Conservation (phyloP, 1,140 invertebrate genomes). For the Cardiocondyla obscurior region DNA sequence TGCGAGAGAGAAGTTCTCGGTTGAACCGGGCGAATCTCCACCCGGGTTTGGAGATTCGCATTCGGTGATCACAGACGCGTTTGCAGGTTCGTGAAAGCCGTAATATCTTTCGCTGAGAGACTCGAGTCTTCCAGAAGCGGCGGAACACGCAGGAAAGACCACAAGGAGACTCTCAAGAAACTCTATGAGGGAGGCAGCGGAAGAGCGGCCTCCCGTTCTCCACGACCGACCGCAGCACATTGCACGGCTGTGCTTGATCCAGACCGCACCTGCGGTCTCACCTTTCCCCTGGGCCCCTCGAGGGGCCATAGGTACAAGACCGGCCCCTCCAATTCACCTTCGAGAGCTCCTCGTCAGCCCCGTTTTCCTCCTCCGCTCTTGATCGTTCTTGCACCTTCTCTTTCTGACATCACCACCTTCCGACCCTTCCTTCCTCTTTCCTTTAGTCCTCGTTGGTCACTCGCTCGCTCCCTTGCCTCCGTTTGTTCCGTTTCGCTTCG, state of each 20-base stretch:
- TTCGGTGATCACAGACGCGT: neutral
- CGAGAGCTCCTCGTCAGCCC: slow-evolving; percentile 29
- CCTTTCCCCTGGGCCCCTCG: slow-evolving; percentile 47
- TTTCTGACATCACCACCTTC: neutral
- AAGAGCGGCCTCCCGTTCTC: slow-evolving; percentile 15
- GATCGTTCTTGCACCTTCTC: neutral
- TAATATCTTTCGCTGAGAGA: neutral
- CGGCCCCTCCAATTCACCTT: slow-evolving; percentile 51
- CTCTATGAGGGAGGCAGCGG: neutral
- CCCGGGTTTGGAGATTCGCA: too few species aligned
- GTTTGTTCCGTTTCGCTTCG: neutral
- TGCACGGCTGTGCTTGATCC: slow-evolving; percentile 55
- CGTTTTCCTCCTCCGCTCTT: neutral
- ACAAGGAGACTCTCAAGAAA: neutral
- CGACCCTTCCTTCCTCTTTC: slow-evolving; percentile 19
- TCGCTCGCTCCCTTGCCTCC: neutral
- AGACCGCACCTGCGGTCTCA: slow-evolving; percentile 72
- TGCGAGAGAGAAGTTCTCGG: neutral
- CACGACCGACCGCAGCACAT: slow-evolving; percentile 57
- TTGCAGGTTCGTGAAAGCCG: neutral
- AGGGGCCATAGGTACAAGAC: slow-evolving; percentile 25
- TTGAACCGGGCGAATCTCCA: neutral
- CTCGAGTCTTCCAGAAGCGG: neutral
- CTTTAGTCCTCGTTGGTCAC: neutral
- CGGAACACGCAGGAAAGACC: neutral